Percentiles rank a stretch among this genome's conserved stretches.
phyloP scores from a whole-genome alignment of 2,888 invertebrate genomes.

The Alloscopus bannaensis region DNA sequence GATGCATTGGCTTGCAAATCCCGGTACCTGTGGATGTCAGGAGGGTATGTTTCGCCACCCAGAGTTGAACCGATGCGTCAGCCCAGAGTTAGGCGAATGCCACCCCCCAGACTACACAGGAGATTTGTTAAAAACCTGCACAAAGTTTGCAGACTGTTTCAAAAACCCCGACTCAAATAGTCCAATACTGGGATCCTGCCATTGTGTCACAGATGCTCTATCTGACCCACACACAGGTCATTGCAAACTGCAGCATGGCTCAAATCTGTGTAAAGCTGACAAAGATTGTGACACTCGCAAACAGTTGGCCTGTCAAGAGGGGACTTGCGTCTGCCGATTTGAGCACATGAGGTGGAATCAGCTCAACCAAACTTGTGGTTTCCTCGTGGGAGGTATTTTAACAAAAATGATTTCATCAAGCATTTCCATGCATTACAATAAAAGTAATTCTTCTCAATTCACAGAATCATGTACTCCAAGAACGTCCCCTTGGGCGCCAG shows the following conservation, averaged over 20 bases:
- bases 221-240: background rate
- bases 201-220: background rate
- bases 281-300: conserved; percentile 33
- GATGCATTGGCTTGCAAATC: background rate
- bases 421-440: background rate
- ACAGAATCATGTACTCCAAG: conserved; percentile 11
- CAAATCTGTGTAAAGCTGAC: background rate
- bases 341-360: conserved; percentile 18
- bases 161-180: background rate
- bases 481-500: background rate
- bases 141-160: conserved; percentile 21
- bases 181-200: conserved; percentile 12
- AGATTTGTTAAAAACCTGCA: conserved; percentile 15
- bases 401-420: background rate
- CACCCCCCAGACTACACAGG: background rate
- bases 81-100: background rate
- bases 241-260: conserved; percentile 26
- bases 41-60: conserved; percentile 1
- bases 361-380: conserved; percentile 10
- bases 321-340: conserved; percentile 27
- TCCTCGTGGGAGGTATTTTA: conserved; percentile 25
- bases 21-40: conserved; percentile 8
- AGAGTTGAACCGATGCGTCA: conserved; percentile 18
- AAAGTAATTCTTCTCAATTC: background rate
- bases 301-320: conserved; percentile 19